Evolutionary conservation across 2,888 invertebrate genomes (phyloP), one percentile per base, ranked within the genome.

Genomic region (Xestia ashworthii): DNA sequence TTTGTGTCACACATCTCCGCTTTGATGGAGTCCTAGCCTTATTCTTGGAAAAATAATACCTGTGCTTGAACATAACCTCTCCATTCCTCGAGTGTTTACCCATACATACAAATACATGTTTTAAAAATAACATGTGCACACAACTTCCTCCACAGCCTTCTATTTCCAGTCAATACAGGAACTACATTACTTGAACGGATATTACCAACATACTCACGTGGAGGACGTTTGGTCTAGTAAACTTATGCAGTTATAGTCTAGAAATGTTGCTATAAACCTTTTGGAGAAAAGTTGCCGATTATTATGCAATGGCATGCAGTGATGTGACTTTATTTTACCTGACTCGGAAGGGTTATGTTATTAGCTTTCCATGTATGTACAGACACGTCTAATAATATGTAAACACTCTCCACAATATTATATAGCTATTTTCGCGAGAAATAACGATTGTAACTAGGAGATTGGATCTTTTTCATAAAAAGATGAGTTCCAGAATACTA

Each of bases 201-300:
- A 85, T 87, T 85, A 85, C 62, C 22, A 76, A 9, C 69, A 72
- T 25, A 64, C 74, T 78, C 86, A 87, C 87, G 86, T 78, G 68
- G 74, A 67, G 74, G 75, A 62, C 86, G 38, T 85, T 69, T 38
- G 32, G 62, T 77, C 6, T 60, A n/a, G 64, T 53, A 19, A 81
- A 76, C 50, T 74, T 68, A 55, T 74, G 73, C 73, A 68, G 71
- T 77, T 71, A 62, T 71, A 71, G 3, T 38, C 16, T 41, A 67
- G 82, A 81, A 77, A 71, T 81, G 73, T 64, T 62, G 25, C 71
- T n/a, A 80, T 74, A 80, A 80, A 82, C 44, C 44, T 79, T 79
- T 67, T 62, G 55, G 38, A 74, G 53, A n/a, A 22, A 74, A 62
- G 25, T 71, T 32, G 14, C 46, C 19, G 14, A 71, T 67, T 71